phyloP scores from a whole-genome alignment of 2,113 vertebrate species.

The Motacilla alba region DNA sequence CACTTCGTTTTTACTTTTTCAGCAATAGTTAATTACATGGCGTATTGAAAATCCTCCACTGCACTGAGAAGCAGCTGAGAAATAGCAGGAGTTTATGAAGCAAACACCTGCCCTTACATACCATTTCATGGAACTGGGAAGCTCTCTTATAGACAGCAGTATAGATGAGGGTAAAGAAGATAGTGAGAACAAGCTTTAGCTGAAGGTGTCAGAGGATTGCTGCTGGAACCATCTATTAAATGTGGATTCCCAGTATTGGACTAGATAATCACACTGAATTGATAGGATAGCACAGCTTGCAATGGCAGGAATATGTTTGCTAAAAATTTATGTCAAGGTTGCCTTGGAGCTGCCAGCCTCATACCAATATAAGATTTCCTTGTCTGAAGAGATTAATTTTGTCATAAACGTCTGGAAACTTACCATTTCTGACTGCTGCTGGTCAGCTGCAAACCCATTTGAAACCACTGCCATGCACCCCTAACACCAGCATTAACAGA shows the following conservation, averaged over 20 bases:
- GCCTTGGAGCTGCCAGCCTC: not conserved
- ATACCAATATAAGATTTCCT: not conserved
- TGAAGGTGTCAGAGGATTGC: slow-evolving; percentile 47
- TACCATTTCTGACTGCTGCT: not conserved
- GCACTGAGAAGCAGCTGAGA: not conserved
- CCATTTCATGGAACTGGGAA: slow-evolving; percentile 15
- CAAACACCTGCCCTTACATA: slow-evolving; percentile 10
- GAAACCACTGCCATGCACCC: not conserved
- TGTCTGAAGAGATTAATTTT: not conserved
- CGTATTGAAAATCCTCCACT: not conserved
- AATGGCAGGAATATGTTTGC: slow-evolving; percentile 31
- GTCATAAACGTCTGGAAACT: not conserved
- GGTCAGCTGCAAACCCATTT: not conserved
- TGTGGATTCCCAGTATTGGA: slow-evolving; percentile 17
- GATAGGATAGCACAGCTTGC: slow-evolving; percentile 22
- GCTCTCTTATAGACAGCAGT: slow-evolving; percentile 10
- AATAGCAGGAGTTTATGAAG: slow-evolving; percentile 34
- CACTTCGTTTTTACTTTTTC: slow-evolving; percentile 20
- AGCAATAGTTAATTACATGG: slow-evolving; percentile 31
- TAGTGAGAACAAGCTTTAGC: slow-evolving; percentile 26
- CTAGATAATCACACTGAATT: slow-evolving; percentile 52
- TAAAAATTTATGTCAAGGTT: slow-evolving; percentile 53
- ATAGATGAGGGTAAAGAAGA: slow-evolving; percentile 44
- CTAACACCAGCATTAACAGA: not conserved
- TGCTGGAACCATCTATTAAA: slow-evolving; percentile 53